Base-by-base conservation (phyloP, 2,113 vertebrate species). In the Daphoenositta chrysoptera region DNA sequence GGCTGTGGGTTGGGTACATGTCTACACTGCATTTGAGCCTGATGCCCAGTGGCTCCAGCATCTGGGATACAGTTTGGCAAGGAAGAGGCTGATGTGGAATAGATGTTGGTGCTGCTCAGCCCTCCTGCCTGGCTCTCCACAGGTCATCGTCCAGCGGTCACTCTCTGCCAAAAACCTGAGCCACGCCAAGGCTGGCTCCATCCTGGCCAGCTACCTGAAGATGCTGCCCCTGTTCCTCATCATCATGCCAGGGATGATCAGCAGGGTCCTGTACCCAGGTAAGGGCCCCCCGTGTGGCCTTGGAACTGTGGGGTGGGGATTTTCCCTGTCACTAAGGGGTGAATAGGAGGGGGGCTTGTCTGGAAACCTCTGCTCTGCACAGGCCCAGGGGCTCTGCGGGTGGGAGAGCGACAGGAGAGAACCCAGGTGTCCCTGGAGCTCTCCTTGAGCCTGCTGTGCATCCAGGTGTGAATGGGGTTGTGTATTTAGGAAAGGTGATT, bases 171-270 rank as follows among this genome's bases (percentile, higher is more conserved):
- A 98, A 97, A 99, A 98, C 96, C 97, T 99, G 96, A 99, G 98
- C 96, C 99, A 99, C 0, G 98, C 99, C 39, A 99, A 99, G 96
- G 99, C 98, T 0, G 98, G 98, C 6, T 99, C 99, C 51, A 98
- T 99, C 97, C 97, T 99, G 53, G 99, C 99, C 39, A 98, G 98
- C 93, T 99, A 98, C 97, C 98, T 99, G 96, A 99, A 99, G 97
- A 97, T 99, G 98, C 98, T 99, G 85, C 98, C 99, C 45, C 98
- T 99, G 97, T 97, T 98, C 64, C 93, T 99, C 88, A 99, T 99
- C 83, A 90, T 99, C 92, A 98, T 99, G 94, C 99, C 99, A 1
- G 99, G 99, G 89, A 99, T 99, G 99, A 98, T 99, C 97, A 99
- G 99, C 98, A 98, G 99, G 33, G 98, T 97, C 4, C 98, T 99